Conservation (phyloP, 2,888 invertebrate genomes). For the Hesperia comma region DNA sequence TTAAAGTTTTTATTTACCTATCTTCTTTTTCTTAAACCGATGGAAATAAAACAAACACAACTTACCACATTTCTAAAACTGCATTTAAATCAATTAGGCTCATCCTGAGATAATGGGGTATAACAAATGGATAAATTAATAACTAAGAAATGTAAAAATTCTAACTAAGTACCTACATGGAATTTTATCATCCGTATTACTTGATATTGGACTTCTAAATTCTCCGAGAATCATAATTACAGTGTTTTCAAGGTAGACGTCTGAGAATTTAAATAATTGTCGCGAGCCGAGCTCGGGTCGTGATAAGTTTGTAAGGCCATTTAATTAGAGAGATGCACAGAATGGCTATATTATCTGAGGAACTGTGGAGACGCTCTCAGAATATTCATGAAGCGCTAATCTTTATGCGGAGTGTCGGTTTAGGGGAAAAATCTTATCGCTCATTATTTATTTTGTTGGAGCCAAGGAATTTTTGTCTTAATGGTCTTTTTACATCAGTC, state of each 20-base stretch:
- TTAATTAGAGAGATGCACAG: neutral
- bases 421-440: neutral
- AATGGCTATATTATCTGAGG: neutral
- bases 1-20: no score
- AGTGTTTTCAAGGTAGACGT: neutral
- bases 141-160: no score
- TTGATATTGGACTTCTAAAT: slow-evolving; percentile 3
- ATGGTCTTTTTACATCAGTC: no score
- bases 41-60: no score
- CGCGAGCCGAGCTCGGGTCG: neutral
- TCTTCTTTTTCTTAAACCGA: no score
- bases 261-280: slow-evolving; percentile 4
- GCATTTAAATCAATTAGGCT: no score
- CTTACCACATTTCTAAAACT: no score
- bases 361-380: neutral
- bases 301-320: neutral
- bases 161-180: no score
- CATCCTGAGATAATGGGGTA: no score
- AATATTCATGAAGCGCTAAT: neutral
- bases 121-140: no score
- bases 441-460: neutral
- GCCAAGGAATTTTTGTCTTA: neutral
- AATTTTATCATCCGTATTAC: no score
- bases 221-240: neutral
- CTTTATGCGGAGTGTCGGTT: neutral